Conservation (phyloP, 2,113 vertebrate genomes). For the Pungitius pungitius region DNA sequence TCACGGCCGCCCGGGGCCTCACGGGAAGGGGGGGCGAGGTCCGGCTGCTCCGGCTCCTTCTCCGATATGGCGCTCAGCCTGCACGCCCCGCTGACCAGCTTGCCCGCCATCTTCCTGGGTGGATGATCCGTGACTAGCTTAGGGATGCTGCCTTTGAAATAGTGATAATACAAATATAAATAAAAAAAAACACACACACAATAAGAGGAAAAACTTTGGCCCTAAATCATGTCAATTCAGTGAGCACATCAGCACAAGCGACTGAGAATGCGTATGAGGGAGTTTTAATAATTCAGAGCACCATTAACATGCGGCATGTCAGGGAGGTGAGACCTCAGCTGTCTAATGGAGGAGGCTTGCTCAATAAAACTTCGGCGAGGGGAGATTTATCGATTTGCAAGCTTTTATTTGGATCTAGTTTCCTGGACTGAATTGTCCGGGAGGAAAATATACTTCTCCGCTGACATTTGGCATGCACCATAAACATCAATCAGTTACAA, state of each 20-base stretch:
- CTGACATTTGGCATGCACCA: constrained; percentile 5
- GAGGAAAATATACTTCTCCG: constrained; percentile 19
- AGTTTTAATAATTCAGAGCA: constrained; percentile 45
- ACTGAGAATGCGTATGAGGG: not conserved
- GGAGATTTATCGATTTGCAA: constrained; percentile 49
- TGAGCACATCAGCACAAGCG: not conserved
- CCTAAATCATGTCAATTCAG: not conserved
- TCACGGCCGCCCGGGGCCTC: constrained; percentile 15
- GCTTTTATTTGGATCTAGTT: constrained; percentile 49
- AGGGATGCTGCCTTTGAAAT: constrained; percentile 23
- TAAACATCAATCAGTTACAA: constrained; percentile 1
- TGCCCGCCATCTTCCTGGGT: constrained; percentile 1
- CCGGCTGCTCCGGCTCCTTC: constrained; percentile 38
- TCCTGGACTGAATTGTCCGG: constrained; percentile 24
- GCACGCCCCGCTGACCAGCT: constrained; percentile 11
- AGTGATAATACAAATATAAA: not conserved
- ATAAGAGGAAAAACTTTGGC: not conserved
- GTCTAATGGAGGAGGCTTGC: constrained; percentile 33
- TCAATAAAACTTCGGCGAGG: constrained; percentile 32
- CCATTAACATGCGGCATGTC: constrained; percentile 33
- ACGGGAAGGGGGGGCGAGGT: constrained; percentile 2
- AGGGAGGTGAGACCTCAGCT: constrained; percentile 29
- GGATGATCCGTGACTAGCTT: not conserved
- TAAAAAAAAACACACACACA: too few species aligned
- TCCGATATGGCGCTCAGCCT: constrained; percentile 59